Evolutionary conservation across 2,113 vertebrate species (phyloP), one percentile per base, ranked within the genome.

Genomic region (Ranitomeya imitator): DNA sequence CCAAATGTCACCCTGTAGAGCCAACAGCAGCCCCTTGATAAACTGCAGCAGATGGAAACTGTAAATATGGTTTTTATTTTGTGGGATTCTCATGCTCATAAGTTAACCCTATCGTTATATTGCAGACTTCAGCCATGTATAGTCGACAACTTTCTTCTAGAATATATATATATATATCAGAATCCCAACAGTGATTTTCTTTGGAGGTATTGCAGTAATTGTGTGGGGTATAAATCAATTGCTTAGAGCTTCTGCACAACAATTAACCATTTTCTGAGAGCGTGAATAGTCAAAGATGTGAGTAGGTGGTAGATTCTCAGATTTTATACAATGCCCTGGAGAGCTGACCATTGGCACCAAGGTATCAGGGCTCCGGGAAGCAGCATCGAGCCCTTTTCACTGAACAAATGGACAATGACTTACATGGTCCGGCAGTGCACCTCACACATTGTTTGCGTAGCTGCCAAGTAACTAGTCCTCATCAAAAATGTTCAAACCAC

Each of bases 1-100:
- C 1, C 52, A 19, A n/a, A 52, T 83, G 81, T 67, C 81, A 54
- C 81, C 79, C 19, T 45, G 45, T 18, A 54, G 59, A 83, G 81
- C 63, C 81, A 26, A 63, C 16, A 54, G 11, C 82, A 71, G 21
- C 81, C 79, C 26, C 0, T 16, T 61, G 79, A 26, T 84, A 84
- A 84, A 54, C 63, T 71, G 82, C 82, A 84, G 63, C 82, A 84
- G 63, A 84, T 84, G 82, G 63, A 84, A 83, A 67, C 63, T n/a
- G n/a, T n/a, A 81, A 81, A 69, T 69, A 6, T 55, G 12, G 19
- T 65, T 83, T 83, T 59, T 69, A 67, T 51, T 82, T 65, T n/a
- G n/a, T n/a, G n/a, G n/a, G 59, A 10, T 83, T 51, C 45, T n/a
- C n/a, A 54, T 52, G n/a, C 51, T 11, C 31, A 26, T 69, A 51